phyloP scores from a whole-genome alignment of 35 echinoderm and acorn worm species.

The Strongylocentrotus purpuratus region DNA sequence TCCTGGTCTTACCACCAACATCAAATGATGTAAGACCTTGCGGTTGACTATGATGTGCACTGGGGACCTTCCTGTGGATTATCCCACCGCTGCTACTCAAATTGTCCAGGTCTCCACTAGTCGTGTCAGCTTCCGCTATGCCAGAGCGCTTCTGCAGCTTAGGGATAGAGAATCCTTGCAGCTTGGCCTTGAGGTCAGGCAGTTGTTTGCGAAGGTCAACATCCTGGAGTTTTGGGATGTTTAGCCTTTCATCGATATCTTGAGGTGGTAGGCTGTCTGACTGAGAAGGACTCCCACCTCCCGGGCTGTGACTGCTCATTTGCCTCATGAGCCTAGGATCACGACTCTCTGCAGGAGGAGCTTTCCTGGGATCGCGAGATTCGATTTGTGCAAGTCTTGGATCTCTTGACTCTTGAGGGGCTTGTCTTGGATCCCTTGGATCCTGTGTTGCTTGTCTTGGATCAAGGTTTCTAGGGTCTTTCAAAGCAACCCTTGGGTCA shows the following conservation, averaged over 20 bases:
- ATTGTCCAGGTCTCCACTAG: constrained; percentile 16
- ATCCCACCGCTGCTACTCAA: constrained; percentile 43
- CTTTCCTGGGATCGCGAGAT: background rate
- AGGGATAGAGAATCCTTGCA: constrained; percentile 62
- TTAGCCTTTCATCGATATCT: constrained; percentile 20
- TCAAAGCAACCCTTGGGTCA: constrained; percentile 7
- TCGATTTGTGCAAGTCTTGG: background rate
- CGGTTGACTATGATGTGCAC: constrained; percentile 65
- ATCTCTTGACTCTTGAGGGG: constrained; percentile 34
- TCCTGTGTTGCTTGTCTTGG: background rate
- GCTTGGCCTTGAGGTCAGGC: constrained; percentile 18
- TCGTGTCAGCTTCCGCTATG: constrained; percentile 44
- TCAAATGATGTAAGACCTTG: constrained; percentile 52
- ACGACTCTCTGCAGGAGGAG: background rate
- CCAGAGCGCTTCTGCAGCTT: constrained; percentile 54
- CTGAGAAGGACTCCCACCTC: constrained; percentile 29
- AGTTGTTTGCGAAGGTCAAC: constrained; percentile 37
- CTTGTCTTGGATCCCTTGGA: background rate
- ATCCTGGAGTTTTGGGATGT: background rate
- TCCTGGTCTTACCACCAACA: constrained; percentile 44
- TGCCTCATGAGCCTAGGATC: constrained; percentile 57
- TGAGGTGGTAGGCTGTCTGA: constrained; percentile 2
- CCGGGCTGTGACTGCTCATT: background rate
- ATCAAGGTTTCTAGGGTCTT: background rate
- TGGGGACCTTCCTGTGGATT: constrained; percentile 64